Evolutionary conservation across 53 echinoderm and acorn worm genomes (phyloP), one percentile per base, ranked within the genome.

Genomic region (Holothuria scabra): DNA sequence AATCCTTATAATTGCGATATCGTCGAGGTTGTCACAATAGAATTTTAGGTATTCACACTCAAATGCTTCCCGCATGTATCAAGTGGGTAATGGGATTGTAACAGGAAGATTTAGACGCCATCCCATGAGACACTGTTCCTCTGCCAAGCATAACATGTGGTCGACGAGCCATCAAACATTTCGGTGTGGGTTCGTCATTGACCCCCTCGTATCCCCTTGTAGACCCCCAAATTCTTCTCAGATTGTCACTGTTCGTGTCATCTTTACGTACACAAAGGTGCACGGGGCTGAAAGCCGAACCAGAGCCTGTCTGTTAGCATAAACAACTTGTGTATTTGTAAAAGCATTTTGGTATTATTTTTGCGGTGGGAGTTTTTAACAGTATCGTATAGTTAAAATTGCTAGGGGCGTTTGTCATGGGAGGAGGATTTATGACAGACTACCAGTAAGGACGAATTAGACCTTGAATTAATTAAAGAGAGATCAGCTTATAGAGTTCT

Each of bases 391-490:
- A 22, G 44, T 72, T 44, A 48, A 3, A 46, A 72, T 72, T 20
- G 72, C 72, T 72, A 48, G 72, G 46, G 72, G 72, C 72, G 72
- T 44, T 72, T 72, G 46, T 26, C 72, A 72, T 72, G 46, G 52
- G 14, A 52, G 52, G 18, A 16, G 52, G 52, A 52, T 16, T 14
- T 18, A 52, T 16, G 18, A 18, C 18, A 52, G 52, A 16, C 18
- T 52, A 0, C 11, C 18, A 52, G 16, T 52, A 52, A 52, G 52
- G 18, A 52, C 18, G 52, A 16, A 52, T 52, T 52, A 52, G 52
- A 52, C 52, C 52, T 52, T 18, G 18, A 14, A 52, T 52, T 52
- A 52, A 52, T 52, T 52, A 52, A 52, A 52, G 52, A 52, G 52
- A 52, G 52, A 52, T 52, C 52, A 52, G 52, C 52, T 52, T 52